Percentiles rank a stretch among this genome's conserved stretches.
Conservation (phyloP, 2,888 invertebrate genomes). For the Loripinus fragilis region DNA sequence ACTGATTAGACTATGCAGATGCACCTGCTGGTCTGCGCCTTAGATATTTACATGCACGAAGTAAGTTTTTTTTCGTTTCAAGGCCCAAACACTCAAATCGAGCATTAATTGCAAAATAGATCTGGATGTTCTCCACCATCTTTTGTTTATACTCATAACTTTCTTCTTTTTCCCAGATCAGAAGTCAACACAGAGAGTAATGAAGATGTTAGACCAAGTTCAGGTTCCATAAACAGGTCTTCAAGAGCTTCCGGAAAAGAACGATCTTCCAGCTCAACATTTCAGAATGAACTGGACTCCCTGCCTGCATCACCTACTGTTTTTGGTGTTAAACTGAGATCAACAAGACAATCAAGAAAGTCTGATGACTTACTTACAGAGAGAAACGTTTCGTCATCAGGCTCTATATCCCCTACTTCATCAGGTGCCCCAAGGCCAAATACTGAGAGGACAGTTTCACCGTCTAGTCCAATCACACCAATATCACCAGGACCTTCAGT, state of each 20-base stretch:
- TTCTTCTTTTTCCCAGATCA: not conserved
- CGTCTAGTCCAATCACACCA: not conserved
- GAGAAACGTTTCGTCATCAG: not conserved
- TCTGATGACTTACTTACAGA: not conserved
- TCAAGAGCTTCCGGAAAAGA: not conserved
- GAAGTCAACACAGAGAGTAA: not conserved
- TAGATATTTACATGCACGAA: too few species aligned
- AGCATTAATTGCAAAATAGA: too few species aligned
- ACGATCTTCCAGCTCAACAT: not conserved
- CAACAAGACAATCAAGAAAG: constrained; percentile 18
- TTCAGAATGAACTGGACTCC: not conserved
- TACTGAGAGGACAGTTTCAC: not conserved
- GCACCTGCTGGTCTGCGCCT: too few species aligned
- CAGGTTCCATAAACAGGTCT: not conserved
- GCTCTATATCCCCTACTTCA: not conserved
- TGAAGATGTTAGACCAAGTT: not conserved
- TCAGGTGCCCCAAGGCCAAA: not conserved
- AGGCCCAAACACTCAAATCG: too few species aligned
- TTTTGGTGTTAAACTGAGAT: constrained; percentile 20
- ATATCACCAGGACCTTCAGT: not conserved
- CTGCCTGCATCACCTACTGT: constrained; percentile 5
- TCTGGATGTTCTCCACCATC: too few species aligned
- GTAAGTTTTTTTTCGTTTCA: too few species aligned
- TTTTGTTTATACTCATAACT: not conserved
- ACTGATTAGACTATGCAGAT: too few species aligned